These are phyloP conservation scores for Ectropis grisescens DNA, from an alignment of 1,140 invertebrate species.

Conservation along the genomic window DNA sequence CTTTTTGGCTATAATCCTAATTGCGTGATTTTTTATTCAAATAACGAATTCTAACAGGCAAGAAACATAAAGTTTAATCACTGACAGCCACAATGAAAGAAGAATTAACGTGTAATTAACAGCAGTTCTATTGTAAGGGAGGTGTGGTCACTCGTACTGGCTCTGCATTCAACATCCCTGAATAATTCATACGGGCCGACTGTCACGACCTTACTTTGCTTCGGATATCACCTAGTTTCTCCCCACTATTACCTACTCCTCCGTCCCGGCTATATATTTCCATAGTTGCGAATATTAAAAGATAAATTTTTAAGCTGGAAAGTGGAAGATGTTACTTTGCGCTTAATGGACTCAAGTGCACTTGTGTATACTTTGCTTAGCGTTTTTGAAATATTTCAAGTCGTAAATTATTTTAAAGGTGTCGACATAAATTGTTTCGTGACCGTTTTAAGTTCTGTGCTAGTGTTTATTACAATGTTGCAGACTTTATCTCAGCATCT, in stretches of 20 bases:
- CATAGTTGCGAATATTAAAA: conserved; percentile 8
- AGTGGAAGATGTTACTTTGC: conserved; percentile 18
- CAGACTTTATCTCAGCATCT: too few relatives aligned
- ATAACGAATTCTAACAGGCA: too few relatives aligned
- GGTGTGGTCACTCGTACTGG: conserved; percentile 9
- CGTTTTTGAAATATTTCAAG: conserved; percentile 6
- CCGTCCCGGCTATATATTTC: too few relatives aligned
- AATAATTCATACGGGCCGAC: conserved; percentile 35
- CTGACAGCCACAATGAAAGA: too few relatives aligned
- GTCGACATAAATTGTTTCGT: too few relatives aligned
- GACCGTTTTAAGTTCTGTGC: too few relatives aligned
- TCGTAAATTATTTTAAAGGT: too few relatives aligned
- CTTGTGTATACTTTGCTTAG: conserved; percentile 9
- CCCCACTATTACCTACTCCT: conserved; percentile 2
- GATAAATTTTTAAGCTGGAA: conserved; percentile 10
- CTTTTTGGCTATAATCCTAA: too few relatives aligned
- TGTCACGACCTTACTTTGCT: conserved; percentile 20
- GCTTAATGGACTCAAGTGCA: conserved; percentile 24
- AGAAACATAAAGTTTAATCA: too few relatives aligned
- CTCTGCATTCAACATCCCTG: conserved; percentile 28
- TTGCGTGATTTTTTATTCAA: too few relatives aligned
- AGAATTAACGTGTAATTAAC: too few relatives aligned
- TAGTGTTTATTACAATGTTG: too few relatives aligned
- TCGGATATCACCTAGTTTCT: conserved; percentile 10
- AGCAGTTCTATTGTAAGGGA: conserved; percentile 1